Evolutionary conservation across 2,113 vertebrate species (phyloP).

Genomic region (Apteryx owenii): DNA sequence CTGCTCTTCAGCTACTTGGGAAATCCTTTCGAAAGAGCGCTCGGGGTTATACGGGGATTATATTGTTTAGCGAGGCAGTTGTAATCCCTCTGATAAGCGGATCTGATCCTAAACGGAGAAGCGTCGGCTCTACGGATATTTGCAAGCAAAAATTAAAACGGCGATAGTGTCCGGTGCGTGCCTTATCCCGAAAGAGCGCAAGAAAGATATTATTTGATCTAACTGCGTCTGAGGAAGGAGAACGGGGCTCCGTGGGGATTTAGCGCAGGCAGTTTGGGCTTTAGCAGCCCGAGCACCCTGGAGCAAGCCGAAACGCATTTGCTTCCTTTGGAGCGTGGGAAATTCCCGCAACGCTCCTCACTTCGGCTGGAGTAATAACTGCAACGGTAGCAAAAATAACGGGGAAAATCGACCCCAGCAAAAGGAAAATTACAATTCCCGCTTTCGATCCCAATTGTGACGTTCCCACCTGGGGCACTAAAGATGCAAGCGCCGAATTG

Average conservation of each 20-base stretch:
- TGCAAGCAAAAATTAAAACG: constrained; percentile 52
- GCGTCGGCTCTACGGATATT: background rate
- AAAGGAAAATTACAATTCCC: no score
- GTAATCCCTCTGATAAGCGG: constrained; percentile 57
- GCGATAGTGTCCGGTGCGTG: constrained; percentile 16
- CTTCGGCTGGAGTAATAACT: no score
- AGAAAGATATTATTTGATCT: background rate
- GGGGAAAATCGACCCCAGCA: no score
- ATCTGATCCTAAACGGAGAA: background rate
- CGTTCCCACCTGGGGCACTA: background rate
- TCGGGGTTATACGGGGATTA: constrained; percentile 43
- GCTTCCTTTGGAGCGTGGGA: no score
- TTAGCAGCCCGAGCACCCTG: no score
- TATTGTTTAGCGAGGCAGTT: constrained; percentile 44
- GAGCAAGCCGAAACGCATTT: no score
- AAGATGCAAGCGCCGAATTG: background rate
- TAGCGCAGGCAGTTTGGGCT: no score
- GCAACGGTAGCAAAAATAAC: no score
- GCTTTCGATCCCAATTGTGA: no score
- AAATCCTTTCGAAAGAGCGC: constrained; percentile 39
- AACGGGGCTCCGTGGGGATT: no score
- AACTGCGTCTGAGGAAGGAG: background rate
- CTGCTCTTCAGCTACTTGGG: constrained; percentile 25
- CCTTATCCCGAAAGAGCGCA: constrained; percentile 11
- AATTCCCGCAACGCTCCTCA: no score